Evolutionary conservation across 2,797 vertebrate genomes (phyloP).

Genomic region (Lagorchestes hirsutus): DNA sequence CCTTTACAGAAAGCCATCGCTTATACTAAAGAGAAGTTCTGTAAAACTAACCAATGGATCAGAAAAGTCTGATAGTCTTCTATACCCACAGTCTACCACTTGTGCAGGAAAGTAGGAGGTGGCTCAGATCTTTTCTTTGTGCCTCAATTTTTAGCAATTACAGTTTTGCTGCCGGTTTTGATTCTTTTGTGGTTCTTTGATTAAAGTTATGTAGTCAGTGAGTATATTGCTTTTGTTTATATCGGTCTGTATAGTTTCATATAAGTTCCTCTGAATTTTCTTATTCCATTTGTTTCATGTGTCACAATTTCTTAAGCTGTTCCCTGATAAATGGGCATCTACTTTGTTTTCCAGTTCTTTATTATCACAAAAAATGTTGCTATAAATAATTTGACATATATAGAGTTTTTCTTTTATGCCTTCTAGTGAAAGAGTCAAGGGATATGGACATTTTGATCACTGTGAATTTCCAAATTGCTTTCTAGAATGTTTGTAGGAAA

Average conservation of each 20-base stretch:
- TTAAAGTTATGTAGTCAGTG: background rate
- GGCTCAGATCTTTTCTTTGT: background rate
- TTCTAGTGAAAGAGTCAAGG: background rate
- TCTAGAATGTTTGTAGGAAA: background rate
- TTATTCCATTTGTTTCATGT: background rate
- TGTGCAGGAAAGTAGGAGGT: background rate
- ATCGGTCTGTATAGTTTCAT: background rate
- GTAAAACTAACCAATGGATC: background rate
- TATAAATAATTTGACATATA: background rate
- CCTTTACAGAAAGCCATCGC: background rate
- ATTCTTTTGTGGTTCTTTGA: background rate
- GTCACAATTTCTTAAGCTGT: background rate
- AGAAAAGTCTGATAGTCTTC: background rate
- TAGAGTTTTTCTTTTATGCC: background rate
- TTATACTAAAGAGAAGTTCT: background rate
- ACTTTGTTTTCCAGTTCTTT: background rate
- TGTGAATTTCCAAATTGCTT: background rate
- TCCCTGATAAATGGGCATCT: background rate
- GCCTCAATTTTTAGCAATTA: background rate
- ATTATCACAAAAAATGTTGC: background rate
- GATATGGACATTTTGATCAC: background rate
- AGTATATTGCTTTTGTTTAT: background rate
- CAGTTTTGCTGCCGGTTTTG: background rate
- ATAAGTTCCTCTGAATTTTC: background rate
- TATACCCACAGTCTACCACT: background rate